Evolutionary conservation across 2,113 vertebrate genomes (phyloP).

Genomic region (Phasianus colchicus): DNA sequence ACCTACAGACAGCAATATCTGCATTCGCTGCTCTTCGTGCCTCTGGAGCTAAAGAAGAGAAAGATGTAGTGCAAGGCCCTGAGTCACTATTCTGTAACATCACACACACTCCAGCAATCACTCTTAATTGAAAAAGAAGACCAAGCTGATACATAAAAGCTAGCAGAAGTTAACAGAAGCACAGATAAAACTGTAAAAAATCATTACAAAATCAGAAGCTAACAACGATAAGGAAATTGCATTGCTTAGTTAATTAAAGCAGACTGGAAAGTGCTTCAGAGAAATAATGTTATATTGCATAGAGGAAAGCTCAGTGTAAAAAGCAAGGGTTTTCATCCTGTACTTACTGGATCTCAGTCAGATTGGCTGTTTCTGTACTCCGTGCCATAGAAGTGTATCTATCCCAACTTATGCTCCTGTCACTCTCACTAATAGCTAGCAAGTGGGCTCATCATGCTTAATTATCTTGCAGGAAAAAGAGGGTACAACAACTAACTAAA

Average conservation of each 20-base stretch:
- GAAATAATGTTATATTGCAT: not conserved
- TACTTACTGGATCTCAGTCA: not conserved
- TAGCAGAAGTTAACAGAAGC: not conserved
- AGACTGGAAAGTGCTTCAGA: not conserved
- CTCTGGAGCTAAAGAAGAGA: not conserved
- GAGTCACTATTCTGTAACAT: not conserved
- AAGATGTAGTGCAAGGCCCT: not conserved
- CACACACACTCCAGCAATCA: not conserved
- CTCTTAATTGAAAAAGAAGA: not conserved
- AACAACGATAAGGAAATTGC: not conserved
- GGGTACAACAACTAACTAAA: not conserved
- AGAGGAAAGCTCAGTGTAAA: not conserved
- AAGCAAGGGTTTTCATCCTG: not conserved
- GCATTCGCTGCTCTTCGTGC: not conserved
- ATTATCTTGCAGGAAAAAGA: not conserved
- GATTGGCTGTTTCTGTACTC: not conserved
- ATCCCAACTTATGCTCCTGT: not conserved
- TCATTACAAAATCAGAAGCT: not conserved
- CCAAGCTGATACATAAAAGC: not conserved
- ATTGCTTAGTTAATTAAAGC: not conserved
- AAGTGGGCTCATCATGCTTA: not conserved
- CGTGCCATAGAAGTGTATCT: not conserved
- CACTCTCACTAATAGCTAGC: not conserved
- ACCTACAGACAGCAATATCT: fast-evolving
- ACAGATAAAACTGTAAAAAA: not conserved